Conservation (phyloP, 2,113 vertebrate genomes). For the Eurypyga helias region DNA sequence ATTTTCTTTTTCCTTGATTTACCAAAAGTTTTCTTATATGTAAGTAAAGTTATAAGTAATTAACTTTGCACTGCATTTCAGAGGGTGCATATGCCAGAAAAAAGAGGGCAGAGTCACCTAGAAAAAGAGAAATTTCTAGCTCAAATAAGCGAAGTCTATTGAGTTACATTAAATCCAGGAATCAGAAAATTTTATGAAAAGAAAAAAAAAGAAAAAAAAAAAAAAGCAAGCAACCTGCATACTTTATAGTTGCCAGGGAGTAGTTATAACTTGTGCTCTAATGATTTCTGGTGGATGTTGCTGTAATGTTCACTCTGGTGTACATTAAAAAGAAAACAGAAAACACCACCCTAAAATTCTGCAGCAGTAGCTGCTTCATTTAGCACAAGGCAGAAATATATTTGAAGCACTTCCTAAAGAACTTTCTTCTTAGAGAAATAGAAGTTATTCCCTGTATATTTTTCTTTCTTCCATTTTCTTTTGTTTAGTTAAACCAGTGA, state of each 20-base stretch:
- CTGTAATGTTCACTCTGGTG: conserved; percentile 38
- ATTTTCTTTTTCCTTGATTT: neutral
- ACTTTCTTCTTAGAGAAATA: neutral
- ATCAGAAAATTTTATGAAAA: neutral
- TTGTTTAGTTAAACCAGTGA: neutral
- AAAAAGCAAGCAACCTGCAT: neutral
- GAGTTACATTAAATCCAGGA: conserved; percentile 19
- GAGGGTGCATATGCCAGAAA: neutral
- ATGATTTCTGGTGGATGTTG: conserved; percentile 47
- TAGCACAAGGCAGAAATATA: neutral
- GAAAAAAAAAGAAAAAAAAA: neutral
- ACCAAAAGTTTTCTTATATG: neutral
- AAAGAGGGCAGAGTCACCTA: conserved; percentile 10
- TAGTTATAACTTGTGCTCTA: conserved; percentile 41
- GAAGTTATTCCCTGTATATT: neutral
- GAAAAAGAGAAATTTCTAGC: conserved; percentile 25
- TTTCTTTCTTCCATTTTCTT: neutral
- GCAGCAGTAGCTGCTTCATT: neutral
- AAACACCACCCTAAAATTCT: conserved; percentile 27
- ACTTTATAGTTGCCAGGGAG: conserved; percentile 6
- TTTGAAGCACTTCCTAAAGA: neutral
- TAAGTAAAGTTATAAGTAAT: neutral
- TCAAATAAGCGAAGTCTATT: neutral
- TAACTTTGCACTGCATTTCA: neutral
- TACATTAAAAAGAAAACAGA: neutral